Conservation (phyloP, 1,140 invertebrate genomes). For the Drosophila bocki region DNA sequence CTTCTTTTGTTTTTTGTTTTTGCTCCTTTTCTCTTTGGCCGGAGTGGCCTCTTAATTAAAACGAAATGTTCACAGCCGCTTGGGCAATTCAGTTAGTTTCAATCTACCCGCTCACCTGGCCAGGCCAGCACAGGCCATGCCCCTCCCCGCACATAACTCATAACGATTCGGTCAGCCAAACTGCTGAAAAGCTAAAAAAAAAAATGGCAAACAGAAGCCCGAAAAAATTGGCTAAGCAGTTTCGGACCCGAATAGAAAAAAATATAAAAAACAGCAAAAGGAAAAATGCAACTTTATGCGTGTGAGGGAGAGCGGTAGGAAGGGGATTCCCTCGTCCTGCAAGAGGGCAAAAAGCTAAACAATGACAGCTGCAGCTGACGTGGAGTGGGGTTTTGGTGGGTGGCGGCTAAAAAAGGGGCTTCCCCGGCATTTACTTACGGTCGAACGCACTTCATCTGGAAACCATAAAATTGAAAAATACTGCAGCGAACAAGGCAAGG, state of each 20-base stretch:
- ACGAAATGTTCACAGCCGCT: constrained; percentile 55
- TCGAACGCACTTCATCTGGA: constrained; percentile 82
- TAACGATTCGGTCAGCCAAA: constrained; percentile 38
- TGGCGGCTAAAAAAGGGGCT: constrained; percentile 11
- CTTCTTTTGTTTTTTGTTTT: neutral
- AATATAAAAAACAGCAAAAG: constrained; percentile 33
- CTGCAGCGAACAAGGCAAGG: constrained; percentile 59
- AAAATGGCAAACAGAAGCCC: constrained; percentile 26
- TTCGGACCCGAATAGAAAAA: constrained; percentile 20
- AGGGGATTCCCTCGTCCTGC: constrained; percentile 8
- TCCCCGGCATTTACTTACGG: constrained; percentile 72
- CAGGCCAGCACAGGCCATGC: no score
- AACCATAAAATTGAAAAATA: constrained; percentile 82
- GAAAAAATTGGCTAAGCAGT: constrained; percentile 52
- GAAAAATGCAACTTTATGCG: constrained; percentile 66
- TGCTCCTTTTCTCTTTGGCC: constrained; percentile 12
- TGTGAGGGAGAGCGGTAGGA: constrained; percentile 13
- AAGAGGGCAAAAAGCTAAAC: constrained; percentile 74
- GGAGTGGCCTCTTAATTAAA: constrained; percentile 48
- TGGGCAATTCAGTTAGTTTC: constrained; percentile 53
- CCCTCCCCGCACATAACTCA: constrained; percentile 39
- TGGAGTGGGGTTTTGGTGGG: neutral
- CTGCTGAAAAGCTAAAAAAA: constrained; percentile 6
- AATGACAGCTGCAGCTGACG: constrained; percentile 80
- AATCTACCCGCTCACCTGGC: constrained; percentile 38